These are phyloP conservation scores for Parasteatoda lunata DNA, from an alignment of 2,888 invertebrate species.

Conservation along the genomic window DNA sequence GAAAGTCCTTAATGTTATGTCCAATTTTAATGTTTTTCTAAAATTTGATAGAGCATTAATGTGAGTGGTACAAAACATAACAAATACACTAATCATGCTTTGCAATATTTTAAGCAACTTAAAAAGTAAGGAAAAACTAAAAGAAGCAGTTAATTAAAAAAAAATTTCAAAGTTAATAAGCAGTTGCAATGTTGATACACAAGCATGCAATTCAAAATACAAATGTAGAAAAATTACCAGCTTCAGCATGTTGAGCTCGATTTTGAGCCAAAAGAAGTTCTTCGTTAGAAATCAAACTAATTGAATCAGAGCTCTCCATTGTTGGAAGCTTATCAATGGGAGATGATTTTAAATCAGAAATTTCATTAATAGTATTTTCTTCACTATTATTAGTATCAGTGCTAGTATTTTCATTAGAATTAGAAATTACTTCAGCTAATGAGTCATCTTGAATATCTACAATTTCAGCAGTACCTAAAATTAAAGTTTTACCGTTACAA, in stretches of 20 bases:
- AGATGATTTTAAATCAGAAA: neutral
- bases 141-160: neutral
- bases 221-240: constrained; percentile 18
- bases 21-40: too few species aligned
- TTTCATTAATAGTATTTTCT: neutral
- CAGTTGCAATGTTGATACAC: neutral
- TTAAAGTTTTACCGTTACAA: neutral
- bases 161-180: neutral
- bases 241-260: constrained; percentile 40
- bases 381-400: neutral
- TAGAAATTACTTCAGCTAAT: neutral
- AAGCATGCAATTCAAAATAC: neutral
- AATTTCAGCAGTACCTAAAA: constrained; percentile 9
- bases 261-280: constrained; percentile 6
- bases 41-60: too few species aligned
- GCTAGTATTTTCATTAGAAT: neutral
- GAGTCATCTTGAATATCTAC: neutral
- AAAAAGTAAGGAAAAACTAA: neutral
- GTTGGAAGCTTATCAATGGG: neutral
- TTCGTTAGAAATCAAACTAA: neutral
- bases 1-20: too few species aligned
- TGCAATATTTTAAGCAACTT: neutral
- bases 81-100: too few species aligned
- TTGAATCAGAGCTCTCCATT: neutral
- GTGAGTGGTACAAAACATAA: too few species aligned